These are phyloP conservation scores for Gouania willdenowi DNA, from an alignment of 2,797 vertebrate genomes.

Conservation along the genomic window DNA sequence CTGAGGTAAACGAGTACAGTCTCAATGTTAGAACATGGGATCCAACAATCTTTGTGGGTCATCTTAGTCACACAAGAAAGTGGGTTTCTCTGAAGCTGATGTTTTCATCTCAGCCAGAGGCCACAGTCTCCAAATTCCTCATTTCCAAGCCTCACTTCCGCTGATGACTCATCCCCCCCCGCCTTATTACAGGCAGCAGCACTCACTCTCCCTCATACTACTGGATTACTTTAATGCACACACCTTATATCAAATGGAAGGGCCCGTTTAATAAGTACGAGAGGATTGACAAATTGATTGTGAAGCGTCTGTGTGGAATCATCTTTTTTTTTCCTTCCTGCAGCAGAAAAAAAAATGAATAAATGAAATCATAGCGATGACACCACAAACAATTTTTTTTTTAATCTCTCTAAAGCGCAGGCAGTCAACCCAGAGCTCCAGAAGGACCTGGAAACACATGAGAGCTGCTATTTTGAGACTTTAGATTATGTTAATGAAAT, in stretches of 20 bases:
- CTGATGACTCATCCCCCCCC: slow-evolving; percentile 77
- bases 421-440: slow-evolving; percentile 1
- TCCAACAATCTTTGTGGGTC: slow-evolving; percentile 38
- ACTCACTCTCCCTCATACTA: slow-evolving; percentile 62
- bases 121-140: slow-evolving; percentile 63
- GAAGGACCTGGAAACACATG: slow-evolving; percentile 14
- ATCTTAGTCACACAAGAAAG: slow-evolving; percentile 41
- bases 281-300: slow-evolving; percentile 39
- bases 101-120: slow-evolving; percentile 69
- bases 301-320: slow-evolving; percentile 47
- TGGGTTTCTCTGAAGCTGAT: slow-evolving; percentile 52
- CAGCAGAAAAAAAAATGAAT: background rate
- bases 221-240: slow-evolving; percentile 70
- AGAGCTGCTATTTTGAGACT: slow-evolving; percentile 16
- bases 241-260: slow-evolving; percentile 66
- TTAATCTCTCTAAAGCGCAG: slow-evolving; percentile 3
- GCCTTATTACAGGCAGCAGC: slow-evolving; percentile 72
- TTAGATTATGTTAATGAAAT: slow-evolving; percentile 20
- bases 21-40: slow-evolving; percentile 29
- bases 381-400: background rate
- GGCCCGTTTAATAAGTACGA: slow-evolving; percentile 26
- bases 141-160: slow-evolving; percentile 61
- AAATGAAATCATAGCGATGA: background rate
- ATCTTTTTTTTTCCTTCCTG: slow-evolving; percentile 19
- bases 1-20: slow-evolving; percentile 23